phyloP scores from a whole-genome alignment of 1,140 invertebrate genomes.

The Eulimnadia texana region DNA sequence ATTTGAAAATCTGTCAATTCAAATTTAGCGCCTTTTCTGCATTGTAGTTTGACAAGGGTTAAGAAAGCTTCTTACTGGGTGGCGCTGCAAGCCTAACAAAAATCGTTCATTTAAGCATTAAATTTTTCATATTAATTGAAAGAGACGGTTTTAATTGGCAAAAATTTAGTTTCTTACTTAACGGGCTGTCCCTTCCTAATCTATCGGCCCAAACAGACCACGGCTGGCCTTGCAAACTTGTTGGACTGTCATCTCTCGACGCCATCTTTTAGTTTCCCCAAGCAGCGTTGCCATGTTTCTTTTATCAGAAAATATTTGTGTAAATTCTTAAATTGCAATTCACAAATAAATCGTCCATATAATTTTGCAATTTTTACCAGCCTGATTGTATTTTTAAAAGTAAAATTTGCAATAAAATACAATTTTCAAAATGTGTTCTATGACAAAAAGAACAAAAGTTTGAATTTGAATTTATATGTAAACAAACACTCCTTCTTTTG shows the following conservation, averaged over 20 bases:
- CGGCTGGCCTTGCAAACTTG: slow-evolving; percentile 30
- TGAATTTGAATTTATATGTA: too few species aligned
- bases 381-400: too few species aligned
- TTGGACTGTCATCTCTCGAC: slow-evolving; percentile 27
- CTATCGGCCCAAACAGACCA: slow-evolving; percentile 29
- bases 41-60: background rate
- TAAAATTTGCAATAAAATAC: too few species aligned
- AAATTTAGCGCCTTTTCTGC: background rate
- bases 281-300: background rate
- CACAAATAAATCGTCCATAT: too few species aligned
- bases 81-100: background rate
- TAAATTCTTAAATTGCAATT: too few species aligned
- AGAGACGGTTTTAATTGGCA: background rate
- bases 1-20: background rate
- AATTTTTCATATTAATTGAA: too few species aligned
- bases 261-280: slow-evolving; percentile 16
- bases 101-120: background rate
- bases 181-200: slow-evolving; percentile 23
- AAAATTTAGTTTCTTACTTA: slow-evolving; percentile 14
- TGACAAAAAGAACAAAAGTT: too few species aligned
- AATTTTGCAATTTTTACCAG: too few species aligned
- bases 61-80: background rate
- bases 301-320: too few species aligned
- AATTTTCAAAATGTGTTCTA: too few species aligned
- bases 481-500: too few species aligned